Evolutionary conservation across 2,888 invertebrate genomes (phyloP).

Genomic region (Piscicola geometra): DNA sequence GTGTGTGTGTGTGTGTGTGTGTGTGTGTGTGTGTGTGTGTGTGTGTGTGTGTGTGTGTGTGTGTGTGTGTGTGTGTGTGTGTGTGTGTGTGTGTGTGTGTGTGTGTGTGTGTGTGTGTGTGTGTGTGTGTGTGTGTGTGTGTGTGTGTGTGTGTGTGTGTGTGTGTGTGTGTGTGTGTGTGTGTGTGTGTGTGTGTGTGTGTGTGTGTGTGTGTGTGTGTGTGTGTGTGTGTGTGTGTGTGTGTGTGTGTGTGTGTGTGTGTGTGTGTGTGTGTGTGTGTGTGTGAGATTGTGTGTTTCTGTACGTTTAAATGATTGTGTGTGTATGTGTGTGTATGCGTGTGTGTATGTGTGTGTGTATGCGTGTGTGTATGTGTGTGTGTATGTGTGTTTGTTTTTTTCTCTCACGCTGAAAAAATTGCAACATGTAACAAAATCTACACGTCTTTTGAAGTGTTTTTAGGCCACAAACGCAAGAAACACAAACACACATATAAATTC

Average conservation of each 20-base stretch:
- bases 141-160: conserved; percentile 16
- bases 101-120: conserved; percentile 15
- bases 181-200: conserved; percentile 19
- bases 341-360: too few species aligned
- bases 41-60: conserved; percentile 22
- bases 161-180: conserved; percentile 24
- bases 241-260: conserved; percentile 19
- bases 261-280: conserved; percentile 20
- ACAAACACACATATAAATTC: too few species aligned
- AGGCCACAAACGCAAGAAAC: too few species aligned
- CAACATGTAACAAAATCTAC: too few species aligned
- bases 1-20: conserved; percentile 15
- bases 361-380: too few species aligned
- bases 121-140: conserved; percentile 17
- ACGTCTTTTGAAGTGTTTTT: too few species aligned
- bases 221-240: conserved; percentile 23
- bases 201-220: conserved; percentile 19
- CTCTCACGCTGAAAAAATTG: too few species aligned
- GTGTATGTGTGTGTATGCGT: conserved; percentile 10
- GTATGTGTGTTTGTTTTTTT: too few species aligned
- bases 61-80: conserved; percentile 17
- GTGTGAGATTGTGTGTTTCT: conserved; percentile 12
- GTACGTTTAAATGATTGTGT: conserved; percentile 2
- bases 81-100: conserved; percentile 8
- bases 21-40: conserved; percentile 18